Evolutionary conservation across 2,888 invertebrate species (phyloP), one percentile per base, ranked within the genome.

Genomic region (Aphidoletes aphidimyza): DNA sequence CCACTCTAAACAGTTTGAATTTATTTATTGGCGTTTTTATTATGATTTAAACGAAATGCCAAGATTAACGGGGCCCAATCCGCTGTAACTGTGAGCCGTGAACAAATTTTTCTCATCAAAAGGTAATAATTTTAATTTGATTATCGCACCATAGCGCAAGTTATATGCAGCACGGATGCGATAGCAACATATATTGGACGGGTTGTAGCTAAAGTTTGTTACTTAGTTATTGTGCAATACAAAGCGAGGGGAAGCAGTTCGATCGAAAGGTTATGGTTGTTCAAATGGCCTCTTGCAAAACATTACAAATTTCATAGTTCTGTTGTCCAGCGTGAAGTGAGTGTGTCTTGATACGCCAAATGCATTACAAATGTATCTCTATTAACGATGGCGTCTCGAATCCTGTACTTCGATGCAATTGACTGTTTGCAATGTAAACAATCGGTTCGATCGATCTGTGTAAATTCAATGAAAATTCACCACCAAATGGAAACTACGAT

Each of bases 31-130:
- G 69, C 69, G 17, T 34, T 69, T 69, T 69, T 69, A 34, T 34
- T 69, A 69, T 69, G 69, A 69, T 30, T 69, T 69, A 69, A 69
- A 69, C 69, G 34, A 69, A 69, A 69, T n/a, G 26, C 30, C 30
- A 17, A 69, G 26, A 69, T 69, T 69, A 69, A 69, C 34, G 69
- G 30, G 2, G 69, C 14, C 22, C n/a, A 30, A 26, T 26, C 17
- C 11, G 26, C 17, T 69, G n/a, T 26, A 30, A 30, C 69, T 69
- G 11, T 19, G 37, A 22, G 81, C 81, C n/a, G n/a, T 5, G 8
- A 37, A 81, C 37, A 37, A n/a, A 78, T n/a, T 81, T 81, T 81
- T 81, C 81, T 81, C 81, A 81, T 81, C 81, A 37, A 81, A 81
- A 81, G 22, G 37, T 37, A 81, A 81, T 81, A 81, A 22, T 81